A percentile compares a stretch with the other conserved stretches of the same genome.
phyloP scores from a whole-genome alignment of 2,888 invertebrate genomes.

The Drosophila putrida region DNA sequence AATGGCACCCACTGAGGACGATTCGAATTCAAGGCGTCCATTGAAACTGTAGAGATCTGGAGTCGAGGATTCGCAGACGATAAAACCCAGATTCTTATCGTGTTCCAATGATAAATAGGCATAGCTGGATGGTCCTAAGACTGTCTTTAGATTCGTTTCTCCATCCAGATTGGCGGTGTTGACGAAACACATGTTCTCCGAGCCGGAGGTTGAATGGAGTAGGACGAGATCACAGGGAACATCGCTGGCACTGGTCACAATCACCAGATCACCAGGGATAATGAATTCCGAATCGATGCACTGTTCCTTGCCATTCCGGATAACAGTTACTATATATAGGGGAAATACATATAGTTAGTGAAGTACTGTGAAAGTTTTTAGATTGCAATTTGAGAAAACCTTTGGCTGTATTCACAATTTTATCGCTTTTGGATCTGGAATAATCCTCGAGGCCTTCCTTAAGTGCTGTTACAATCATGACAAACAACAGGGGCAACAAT shows the following conservation, averaged over 20 bases:
- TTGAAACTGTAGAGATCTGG: slow-evolving; percentile 92
- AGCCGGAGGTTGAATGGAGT: slow-evolving; percentile 89
- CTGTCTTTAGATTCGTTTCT: slow-evolving; percentile 84
- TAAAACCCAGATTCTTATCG: slow-evolving; percentile 85
- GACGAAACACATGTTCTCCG: slow-evolving; percentile 90
- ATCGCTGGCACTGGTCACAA: slow-evolving; percentile 89
- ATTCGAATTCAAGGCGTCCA: slow-evolving; percentile 86
- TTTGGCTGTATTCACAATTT: slow-evolving; percentile 89
- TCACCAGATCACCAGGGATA: slow-evolving; percentile 91
- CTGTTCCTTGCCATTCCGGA: slow-evolving; percentile 87
- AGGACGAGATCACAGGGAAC: slow-evolving; percentile 93
- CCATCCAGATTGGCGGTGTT: slow-evolving; percentile 96
- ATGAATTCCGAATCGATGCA: slow-evolving; percentile 87
- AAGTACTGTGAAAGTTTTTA: neutral
- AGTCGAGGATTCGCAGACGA: slow-evolving; percentile 91
- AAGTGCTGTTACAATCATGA: slow-evolving; percentile 91
- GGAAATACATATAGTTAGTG: too few relatives aligned
- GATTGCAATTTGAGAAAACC: slow-evolving; percentile 83
- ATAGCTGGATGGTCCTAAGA: slow-evolving; percentile 78
- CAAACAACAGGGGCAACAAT: slow-evolving; percentile 90
- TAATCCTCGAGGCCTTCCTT: slow-evolving; percentile 95
- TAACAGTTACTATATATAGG: slow-evolving; percentile 86
- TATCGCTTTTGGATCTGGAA: slow-evolving; percentile 90
- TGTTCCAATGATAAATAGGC: slow-evolving; percentile 50
- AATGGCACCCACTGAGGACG: slow-evolving; percentile 69